Evolutionary conservation across 2,113 vertebrate genomes (phyloP).

Genomic region (Chloropsis hardwickii): DNA sequence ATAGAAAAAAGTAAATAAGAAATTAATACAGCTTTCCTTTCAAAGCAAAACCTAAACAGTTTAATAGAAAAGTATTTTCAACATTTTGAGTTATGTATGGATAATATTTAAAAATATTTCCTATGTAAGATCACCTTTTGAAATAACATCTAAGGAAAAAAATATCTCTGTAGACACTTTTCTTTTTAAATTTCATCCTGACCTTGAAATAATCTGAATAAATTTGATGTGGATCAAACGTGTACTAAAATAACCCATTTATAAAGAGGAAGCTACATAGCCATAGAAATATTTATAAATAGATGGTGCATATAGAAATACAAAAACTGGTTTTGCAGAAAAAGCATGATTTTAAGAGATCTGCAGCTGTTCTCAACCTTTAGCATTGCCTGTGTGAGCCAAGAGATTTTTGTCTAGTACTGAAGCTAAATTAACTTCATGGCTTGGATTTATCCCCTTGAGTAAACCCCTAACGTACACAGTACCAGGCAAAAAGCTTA

Average conservation of each 20-base stretch:
- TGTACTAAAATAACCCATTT: conserved; percentile 35
- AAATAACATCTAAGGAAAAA: neutral
- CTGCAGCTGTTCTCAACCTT: conserved; percentile 72
- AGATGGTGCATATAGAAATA: conserved; percentile 57
- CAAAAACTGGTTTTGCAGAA: conserved; percentile 70
- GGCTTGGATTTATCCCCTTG: conserved; percentile 50
- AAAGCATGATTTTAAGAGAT: conserved; percentile 72
- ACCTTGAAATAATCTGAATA: conserved; percentile 1
- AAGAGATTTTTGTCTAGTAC: conserved; percentile 68
- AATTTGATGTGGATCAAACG: neutral
- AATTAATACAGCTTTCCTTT: neutral
- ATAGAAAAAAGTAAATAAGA: neutral
- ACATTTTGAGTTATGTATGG: neutral
- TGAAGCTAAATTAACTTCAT: conserved; percentile 72
- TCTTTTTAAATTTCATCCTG: neutral
- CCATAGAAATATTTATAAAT: conserved; percentile 66
- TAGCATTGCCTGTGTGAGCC: conserved; percentile 62
- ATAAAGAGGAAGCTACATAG: conserved; percentile 30
- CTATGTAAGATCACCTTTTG: neutral
- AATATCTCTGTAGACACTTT: neutral
- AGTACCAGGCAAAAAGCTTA: conserved; percentile 37
- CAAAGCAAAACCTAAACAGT: neutral
- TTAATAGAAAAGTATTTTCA: neutral
- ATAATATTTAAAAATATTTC: neutral
- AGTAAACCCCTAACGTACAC: conserved; percentile 31